Base-by-base conservation (phyloP, 1,140 invertebrate species). In the Grapholita molesta region DNA sequence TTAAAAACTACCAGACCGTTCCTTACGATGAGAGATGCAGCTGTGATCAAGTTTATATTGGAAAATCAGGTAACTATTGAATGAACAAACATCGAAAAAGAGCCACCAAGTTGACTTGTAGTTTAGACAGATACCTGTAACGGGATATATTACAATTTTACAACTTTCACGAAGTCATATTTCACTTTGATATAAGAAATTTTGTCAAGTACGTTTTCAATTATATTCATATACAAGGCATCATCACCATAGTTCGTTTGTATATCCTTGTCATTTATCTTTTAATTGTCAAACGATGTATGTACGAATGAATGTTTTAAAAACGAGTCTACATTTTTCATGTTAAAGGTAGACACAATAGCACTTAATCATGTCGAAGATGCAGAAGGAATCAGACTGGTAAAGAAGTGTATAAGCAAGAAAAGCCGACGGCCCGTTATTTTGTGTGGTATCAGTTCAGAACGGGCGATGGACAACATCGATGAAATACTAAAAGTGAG, bases 401-500 rank as follows among this genome's bases (percentile, higher is more conserved):
- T 85, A 21, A 84, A 84, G 64, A 66, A 80, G 21, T 78, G 68
- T 28, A 76, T 85, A 12, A 74, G 72, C 15, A 72, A 68, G 33
- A 77, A 79, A 57, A 7, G 71, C 11, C 77, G 73, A n/a, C 77
- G 67, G 55, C 83, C 84, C 0, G 64, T 86, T n/a, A 71, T 88
- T 52, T 61, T 86, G 7, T 66, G 69, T 57, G 82, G 79, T 0
- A 80, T 88, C 25, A 79, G 79, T 66, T 80, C 77, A n/a, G 67
- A 75, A 66, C 68, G 80, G 67, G 77, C 80, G 23, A 61, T 88
- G 5, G 64, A 71, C 32, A 82, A 85, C 32, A 71, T 86, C 12
- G 84, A 88, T 66, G 80, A 84, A 7, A 80, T 88, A 42, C 55
- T 86, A 25, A 77, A 83, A 78, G 83, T 83, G 68, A 66, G 32